Percentiles rank a stretch among this genome's conserved stretches.
Conservation (phyloP, 2,888 invertebrate species). For the Lordiphosa andalusiaca region DNA sequence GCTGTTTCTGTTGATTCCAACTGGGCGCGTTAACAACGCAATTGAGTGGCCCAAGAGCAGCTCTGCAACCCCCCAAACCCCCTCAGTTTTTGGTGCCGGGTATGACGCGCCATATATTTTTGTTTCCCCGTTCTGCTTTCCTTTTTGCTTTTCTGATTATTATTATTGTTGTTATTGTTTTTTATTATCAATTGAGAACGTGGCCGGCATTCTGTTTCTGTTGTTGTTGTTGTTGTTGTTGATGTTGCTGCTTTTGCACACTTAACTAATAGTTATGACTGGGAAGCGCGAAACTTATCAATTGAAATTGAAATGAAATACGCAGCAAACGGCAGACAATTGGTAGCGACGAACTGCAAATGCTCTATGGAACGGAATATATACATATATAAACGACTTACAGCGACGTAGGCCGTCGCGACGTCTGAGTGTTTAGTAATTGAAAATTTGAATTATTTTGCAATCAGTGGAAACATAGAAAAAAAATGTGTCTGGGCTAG, state of each 20-base stretch:
- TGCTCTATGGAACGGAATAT: too few species aligned
- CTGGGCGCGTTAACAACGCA: slow-evolving; percentile 57
- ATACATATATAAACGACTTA: too few species aligned
- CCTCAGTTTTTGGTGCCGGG: slow-evolving; percentile 8
- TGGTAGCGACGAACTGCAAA: slow-evolving; percentile 17
- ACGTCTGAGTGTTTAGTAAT: slow-evolving; percentile 67
- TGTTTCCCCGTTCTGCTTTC: slow-evolving; percentile 19
- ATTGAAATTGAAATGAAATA: slow-evolving; percentile 62
- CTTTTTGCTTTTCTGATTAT: slow-evolving; percentile 43
- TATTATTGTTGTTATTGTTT: slow-evolving; percentile 71
- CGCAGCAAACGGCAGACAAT: slow-evolving; percentile 18
- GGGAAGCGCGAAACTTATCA: slow-evolving; percentile 58
- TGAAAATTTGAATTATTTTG: slow-evolving; percentile 71
- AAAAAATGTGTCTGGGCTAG: slow-evolving; percentile 2
- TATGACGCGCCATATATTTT: slow-evolving; percentile 43
- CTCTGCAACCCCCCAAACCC: too few species aligned
- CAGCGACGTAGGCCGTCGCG: slow-evolving; percentile 58
- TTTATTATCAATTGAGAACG: slow-evolving; percentile 78
- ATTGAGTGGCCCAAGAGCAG: slow-evolving; percentile 39
- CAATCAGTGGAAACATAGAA: slow-evolving; percentile 47
- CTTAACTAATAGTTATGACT: slow-evolving; percentile 62
- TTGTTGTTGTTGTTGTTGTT: slow-evolving; percentile 16
- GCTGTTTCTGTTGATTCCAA: slow-evolving; percentile 43
- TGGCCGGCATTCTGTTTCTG: slow-evolving; percentile 68
- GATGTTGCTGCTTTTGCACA: slow-evolving; percentile 50